Evolutionary conservation across 2,888 invertebrate genomes (phyloP).

Genomic region (Hypsopygia costalis): DNA sequence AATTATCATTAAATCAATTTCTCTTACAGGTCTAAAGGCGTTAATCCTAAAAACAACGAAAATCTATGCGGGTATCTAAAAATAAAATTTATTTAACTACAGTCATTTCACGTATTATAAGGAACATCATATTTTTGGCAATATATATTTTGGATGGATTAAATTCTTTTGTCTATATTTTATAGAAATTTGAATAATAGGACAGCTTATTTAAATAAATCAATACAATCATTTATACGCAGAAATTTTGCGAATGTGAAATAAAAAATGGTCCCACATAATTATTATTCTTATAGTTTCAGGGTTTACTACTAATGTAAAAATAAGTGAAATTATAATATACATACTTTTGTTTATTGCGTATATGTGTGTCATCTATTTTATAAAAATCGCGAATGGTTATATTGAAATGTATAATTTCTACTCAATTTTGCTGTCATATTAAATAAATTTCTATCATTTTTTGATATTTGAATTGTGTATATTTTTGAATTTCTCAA

Average conservation of each 20-base stretch:
- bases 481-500: slow-evolving; percentile 13
- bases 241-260: too few species aligned
- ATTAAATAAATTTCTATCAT: slow-evolving; percentile 6
- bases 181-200: background rate
- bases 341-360: too few species aligned
- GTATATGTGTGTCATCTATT: too few species aligned
- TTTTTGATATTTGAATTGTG: slow-evolving; percentile 21
- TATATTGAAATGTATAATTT: too few species aligned
- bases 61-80: slow-evolving; percentile 19
- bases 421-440: background rate
- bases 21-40: slow-evolving; percentile 10
- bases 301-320: too few species aligned
- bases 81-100: slow-evolving; percentile 11
- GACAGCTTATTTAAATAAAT: too few species aligned
- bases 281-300: too few species aligned
- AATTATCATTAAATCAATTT: slow-evolving; percentile 36
- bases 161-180: slow-evolving; percentile 10
- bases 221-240: too few species aligned
- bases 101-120: slow-evolving; percentile 6
- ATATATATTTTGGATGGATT: slow-evolving; percentile 50
- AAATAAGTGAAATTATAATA: too few species aligned
- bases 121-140: slow-evolving; percentile 31
- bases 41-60: slow-evolving; percentile 27
- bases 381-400: too few species aligned
- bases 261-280: too few species aligned